These are phyloP conservation scores for Zaprionus gabonicus DNA, from an alignment of 1,140 invertebrate genomes.

Conservation along the genomic window DNA sequence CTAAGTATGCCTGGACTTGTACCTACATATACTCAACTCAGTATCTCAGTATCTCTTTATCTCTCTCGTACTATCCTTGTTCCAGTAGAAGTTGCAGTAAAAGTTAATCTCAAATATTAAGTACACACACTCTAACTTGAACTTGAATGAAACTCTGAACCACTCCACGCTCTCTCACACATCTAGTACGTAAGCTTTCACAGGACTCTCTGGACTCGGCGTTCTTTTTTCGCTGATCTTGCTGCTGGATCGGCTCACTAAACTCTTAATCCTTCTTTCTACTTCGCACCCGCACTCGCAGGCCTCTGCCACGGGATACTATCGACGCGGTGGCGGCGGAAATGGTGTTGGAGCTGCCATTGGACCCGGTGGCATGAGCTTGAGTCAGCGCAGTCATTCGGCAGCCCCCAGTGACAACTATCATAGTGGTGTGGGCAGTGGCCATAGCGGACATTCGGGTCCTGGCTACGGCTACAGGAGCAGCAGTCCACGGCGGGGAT, in stretches of 20 bases:
- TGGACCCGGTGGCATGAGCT: slow-evolving; percentile 86
- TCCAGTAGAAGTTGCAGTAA: slow-evolving; percentile 75
- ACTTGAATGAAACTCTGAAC: slow-evolving; percentile 47
- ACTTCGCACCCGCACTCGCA: slow-evolving; percentile 8
- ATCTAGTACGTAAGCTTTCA: slow-evolving; percentile 52
- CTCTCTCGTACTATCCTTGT: slow-evolving; percentile 44
- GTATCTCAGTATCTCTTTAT: slow-evolving; percentile 22
- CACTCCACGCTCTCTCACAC: slow-evolving; percentile 30
- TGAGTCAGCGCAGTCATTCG: slow-evolving; percentile 85
- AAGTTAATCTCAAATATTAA: slow-evolving; percentile 47
- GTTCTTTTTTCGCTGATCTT: neutral
- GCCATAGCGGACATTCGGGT: slow-evolving; percentile 14
- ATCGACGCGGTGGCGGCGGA: slow-evolving; percentile 79
- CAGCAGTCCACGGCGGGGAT: slow-evolving; percentile 81
- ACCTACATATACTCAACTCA: slow-evolving; percentile 39
- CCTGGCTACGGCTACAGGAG: slow-evolving; percentile 79
- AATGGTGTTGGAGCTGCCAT: slow-evolving; percentile 85
- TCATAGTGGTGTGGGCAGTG: slow-evolving; percentile 52
- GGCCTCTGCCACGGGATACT: slow-evolving; percentile 72
- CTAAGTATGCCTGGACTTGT: slow-evolving; percentile 53
- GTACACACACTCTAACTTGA: slow-evolving; percentile 33
- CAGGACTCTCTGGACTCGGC: slow-evolving; percentile 10
- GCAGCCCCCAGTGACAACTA: slow-evolving; percentile 84
- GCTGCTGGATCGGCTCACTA: slow-evolving; percentile 1
- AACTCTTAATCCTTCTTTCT: slow-evolving; percentile 15